These are phyloP conservation scores for Neuroscelio doddi DNA, from an alignment of 2,888 invertebrate species.

Conservation along the genomic window DNA sequence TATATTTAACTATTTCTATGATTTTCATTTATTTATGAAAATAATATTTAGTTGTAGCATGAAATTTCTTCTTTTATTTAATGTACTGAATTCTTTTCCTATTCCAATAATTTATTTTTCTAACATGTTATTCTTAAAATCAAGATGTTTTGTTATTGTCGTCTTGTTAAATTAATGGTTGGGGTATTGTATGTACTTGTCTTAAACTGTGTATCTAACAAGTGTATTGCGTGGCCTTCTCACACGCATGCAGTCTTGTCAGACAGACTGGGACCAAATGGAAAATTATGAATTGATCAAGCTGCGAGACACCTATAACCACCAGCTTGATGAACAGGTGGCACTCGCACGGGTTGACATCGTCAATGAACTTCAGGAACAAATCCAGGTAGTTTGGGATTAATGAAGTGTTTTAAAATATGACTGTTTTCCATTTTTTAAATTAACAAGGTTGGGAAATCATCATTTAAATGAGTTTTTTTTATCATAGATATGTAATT, in stretches of 20 bases:
- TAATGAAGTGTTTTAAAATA: too few relatives aligned
- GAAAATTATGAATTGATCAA: constrained; percentile 64
- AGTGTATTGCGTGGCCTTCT: constrained; percentile 49
- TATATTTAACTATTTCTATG: too few relatives aligned
- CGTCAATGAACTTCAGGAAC: constrained; percentile 79
- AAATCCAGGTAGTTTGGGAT: constrained; percentile 83
- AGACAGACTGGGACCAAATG: constrained; percentile 66
- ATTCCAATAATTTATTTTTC: too few relatives aligned
- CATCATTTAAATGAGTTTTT: too few relatives aligned
- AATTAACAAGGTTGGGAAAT: too few relatives aligned
- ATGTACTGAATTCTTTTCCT: too few relatives aligned
- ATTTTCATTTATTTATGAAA: too few relatives aligned
- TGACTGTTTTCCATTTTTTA: too few relatives aligned
- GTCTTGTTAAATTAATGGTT: neutral
- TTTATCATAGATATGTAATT: too few relatives aligned
- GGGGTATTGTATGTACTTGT: neutral
- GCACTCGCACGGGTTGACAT: constrained; percentile 80
- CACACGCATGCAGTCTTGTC: constrained; percentile 58
- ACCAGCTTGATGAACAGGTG: constrained; percentile 76
- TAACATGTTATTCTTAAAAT: too few relatives aligned
- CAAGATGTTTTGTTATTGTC: neutral
- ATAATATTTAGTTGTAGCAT: too few relatives aligned
- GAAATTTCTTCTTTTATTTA: too few relatives aligned
- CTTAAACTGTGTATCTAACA: constrained; percentile 48
- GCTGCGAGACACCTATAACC: constrained; percentile 64